Conservation (phyloP, 2,888 invertebrate species). For the Merodon equestris region DNA sequence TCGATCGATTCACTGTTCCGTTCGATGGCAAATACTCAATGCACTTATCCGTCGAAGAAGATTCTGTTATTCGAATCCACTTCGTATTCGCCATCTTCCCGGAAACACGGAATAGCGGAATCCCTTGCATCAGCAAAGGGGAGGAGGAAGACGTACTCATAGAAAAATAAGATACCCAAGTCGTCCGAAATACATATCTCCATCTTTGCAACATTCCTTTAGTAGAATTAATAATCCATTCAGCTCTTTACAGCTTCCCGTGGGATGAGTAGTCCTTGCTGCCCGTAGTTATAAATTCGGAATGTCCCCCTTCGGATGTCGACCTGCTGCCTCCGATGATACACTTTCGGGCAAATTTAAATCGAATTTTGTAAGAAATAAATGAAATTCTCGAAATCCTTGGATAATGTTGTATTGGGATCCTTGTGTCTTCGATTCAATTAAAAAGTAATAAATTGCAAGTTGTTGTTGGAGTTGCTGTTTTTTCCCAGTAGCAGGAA, state of each 20-base stretch:
- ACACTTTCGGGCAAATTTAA: slow-evolving; percentile 14
- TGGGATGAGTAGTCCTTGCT: too few relatives aligned
- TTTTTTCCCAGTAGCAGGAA: not conserved
- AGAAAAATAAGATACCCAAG: slow-evolving; percentile 3
- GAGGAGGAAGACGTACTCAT: not conserved
- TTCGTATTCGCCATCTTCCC: not conserved
- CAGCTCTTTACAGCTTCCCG: not conserved
- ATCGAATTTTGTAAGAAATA: slow-evolving; percentile 6
- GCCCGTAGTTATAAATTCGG: too few relatives aligned
- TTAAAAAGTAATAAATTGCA: slow-evolving; percentile 7
- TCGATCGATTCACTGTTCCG: slow-evolving; percentile 44
- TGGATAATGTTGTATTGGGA: not conserved
- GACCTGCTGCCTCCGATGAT: not conserved
- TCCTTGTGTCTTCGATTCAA: not conserved
- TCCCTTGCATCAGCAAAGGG: not conserved
- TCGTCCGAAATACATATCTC: slow-evolving; percentile 21
- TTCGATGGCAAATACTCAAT: slow-evolving; percentile 43
- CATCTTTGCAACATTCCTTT: slow-evolving; percentile 16
- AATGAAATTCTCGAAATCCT: not conserved
- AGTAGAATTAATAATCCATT: slow-evolving; percentile 48
- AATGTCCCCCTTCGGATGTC: too few relatives aligned
- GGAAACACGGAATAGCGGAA: not conserved
- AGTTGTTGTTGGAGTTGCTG: not conserved
- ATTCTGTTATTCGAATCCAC: not conserved
- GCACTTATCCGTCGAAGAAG: slow-evolving; percentile 45